These are phyloP conservation scores for Caenorhabditis drosophilae DNA, from an alignment of 2,888 invertebrate genomes.

Conservation along the genomic window DNA sequence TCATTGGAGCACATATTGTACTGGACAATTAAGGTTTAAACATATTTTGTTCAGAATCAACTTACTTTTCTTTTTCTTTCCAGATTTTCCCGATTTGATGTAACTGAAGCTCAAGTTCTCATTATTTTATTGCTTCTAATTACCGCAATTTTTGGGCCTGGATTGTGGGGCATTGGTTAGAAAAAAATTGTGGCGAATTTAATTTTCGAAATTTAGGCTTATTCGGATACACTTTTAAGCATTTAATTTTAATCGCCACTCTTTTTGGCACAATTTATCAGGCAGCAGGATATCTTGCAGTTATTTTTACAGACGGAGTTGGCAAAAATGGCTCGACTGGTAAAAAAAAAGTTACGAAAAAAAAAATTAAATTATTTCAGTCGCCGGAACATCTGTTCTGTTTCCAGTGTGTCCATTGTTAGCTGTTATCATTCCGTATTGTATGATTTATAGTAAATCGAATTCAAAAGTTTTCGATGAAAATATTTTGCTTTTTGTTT, in stretches of 20 bases:
- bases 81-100: conserved; percentile 77
- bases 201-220: conserved; percentile 8
- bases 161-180: conserved; percentile 79
- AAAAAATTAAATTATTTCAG: conserved; percentile 8
- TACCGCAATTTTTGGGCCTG: conserved; percentile 85
- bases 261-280: conserved; percentile 55
- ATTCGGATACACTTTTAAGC: conserved; percentile 52
- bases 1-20: conserved; percentile 99
- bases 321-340: conserved; percentile 98
- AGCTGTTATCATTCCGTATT: conserved; percentile 86
- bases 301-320: conserved; percentile 80
- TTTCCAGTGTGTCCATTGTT: conserved; percentile 93
- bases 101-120: conserved; percentile 94
- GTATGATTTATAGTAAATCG: conserved; percentile 90
- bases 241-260: conserved; percentile 59
- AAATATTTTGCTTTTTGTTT: conserved; percentile 88
- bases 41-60: too few relatives aligned
- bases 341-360: conserved; percentile 72
- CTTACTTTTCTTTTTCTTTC: too few relatives aligned
- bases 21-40: conserved; percentile 78
- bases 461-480: conserved; percentile 74
- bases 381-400: conserved; percentile 77
- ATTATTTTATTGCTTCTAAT: conserved; percentile 86
- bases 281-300: conserved; percentile 63
- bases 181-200: background rate